Evolutionary conservation across 2,888 invertebrate species (phyloP).

Genomic region (Drosophila testacea): DNA sequence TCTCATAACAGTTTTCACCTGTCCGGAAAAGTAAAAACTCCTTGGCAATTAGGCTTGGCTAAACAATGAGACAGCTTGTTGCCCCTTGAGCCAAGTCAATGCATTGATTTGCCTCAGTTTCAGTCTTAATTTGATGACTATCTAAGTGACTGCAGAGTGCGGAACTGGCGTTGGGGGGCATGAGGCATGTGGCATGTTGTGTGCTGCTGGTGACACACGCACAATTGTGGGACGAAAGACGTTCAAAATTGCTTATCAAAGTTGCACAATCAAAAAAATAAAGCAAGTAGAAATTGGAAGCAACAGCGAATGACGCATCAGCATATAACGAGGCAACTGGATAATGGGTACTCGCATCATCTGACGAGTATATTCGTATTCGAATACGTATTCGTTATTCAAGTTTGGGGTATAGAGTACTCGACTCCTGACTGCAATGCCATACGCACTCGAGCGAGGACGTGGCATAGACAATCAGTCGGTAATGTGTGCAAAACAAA

Average conservation of each 20-base stretch:
- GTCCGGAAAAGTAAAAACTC: constrained; percentile 38
- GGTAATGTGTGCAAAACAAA: constrained; percentile 81
- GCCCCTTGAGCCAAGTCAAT: constrained; percentile 33
- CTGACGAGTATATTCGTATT: neutral
- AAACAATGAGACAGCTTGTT: constrained; percentile 59
- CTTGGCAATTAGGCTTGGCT: constrained; percentile 63
- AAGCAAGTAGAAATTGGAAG: neutral
- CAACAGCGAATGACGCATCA: constrained; percentile 57
- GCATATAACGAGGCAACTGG: constrained; percentile 57
- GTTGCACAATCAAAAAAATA: constrained; percentile 72
- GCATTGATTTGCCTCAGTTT: constrained; percentile 66
- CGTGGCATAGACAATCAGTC: constrained; percentile 73
- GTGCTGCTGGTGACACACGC: constrained; percentile 70
- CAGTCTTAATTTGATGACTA: constrained; percentile 76
- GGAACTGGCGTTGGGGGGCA: constrained; percentile 33
- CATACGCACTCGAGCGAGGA: constrained; percentile 46
- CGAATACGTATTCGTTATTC: constrained; percentile 12
- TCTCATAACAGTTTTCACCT: constrained; percentile 71
- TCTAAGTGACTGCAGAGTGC: constrained; percentile 40
- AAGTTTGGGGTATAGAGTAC: constrained; percentile 30
- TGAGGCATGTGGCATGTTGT: constrained; percentile 48
- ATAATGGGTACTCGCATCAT: constrained; percentile 41
- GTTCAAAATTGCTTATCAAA: constrained; percentile 72
- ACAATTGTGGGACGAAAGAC: constrained; percentile 53
- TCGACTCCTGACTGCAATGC: constrained; percentile 51